Conservation (phyloP, 2,113 vertebrate genomes). For the Nothocercus julius region DNA sequence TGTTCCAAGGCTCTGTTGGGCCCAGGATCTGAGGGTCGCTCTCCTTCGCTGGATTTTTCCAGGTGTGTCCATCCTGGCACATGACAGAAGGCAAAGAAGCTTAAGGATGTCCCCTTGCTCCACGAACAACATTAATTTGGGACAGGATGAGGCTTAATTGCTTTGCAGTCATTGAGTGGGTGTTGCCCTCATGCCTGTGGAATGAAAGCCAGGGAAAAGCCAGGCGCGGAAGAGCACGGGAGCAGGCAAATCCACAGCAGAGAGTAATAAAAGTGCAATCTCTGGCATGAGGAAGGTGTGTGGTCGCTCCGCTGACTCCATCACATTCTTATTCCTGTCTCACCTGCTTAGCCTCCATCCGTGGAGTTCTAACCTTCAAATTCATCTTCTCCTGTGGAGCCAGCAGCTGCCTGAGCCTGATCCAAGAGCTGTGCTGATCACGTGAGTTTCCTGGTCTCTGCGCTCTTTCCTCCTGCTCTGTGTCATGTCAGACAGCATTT, state of each 20-base stretch:
- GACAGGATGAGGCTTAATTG: neutral
- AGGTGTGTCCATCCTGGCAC: neutral
- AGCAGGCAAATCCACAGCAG: neutral
- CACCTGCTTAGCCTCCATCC: neutral
- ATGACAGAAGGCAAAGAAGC: neutral
- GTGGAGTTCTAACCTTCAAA: neutral
- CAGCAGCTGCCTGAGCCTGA: neutral
- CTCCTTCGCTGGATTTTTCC: neutral
- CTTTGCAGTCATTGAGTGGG: neutral
- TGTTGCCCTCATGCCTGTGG: neutral
- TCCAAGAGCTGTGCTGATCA: neutral
- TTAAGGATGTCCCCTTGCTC: neutral
- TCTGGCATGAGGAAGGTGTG: fast-evolving
- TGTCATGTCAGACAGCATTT: neutral
- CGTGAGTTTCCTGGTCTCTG: neutral
- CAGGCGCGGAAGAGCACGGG: neutral
- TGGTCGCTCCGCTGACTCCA: neutral
- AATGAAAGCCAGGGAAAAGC: neutral
- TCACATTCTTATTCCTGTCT: neutral
- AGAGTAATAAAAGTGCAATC: fast-evolving
- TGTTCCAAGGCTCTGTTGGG: neutral
- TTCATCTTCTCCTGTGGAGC: neutral
- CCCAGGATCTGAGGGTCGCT: neutral
- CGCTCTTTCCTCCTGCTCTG: neutral
- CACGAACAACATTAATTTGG: neutral